Percentiles rank a stretch among this genome's conserved stretches.
These are phyloP conservation scores for Crotalus helleri DNA, from an alignment of 2,113 vertebrate species.

Conservation along the genomic window DNA sequence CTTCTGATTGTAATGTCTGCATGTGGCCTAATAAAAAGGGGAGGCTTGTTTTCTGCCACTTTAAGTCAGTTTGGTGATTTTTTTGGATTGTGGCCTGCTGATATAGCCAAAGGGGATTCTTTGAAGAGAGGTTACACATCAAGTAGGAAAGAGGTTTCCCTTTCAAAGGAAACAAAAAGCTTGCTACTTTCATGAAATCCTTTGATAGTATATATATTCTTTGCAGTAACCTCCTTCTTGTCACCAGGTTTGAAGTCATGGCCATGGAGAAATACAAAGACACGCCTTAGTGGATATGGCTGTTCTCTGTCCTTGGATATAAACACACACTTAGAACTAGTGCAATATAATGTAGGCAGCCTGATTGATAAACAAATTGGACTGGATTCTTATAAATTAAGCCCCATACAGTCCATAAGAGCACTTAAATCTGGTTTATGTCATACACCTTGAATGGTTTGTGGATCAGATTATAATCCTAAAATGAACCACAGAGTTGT, in stretches of 20 bases:
- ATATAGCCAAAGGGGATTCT: constrained; percentile 1
- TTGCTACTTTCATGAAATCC: neutral
- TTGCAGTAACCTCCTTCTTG: neutral
- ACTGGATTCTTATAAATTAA: neutral
- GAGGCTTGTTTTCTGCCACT: neutral
- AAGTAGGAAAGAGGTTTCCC: constrained; percentile 7
- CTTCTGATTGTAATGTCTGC: neutral
- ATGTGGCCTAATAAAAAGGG: neutral
- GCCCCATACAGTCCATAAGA: neutral
- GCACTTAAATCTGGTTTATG: neutral
- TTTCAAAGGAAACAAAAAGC: constrained; percentile 13
- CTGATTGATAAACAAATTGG: neutral
- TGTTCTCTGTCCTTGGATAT: neutral
- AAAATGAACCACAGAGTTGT: neutral
- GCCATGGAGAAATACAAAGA: neutral
- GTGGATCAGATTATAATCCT: neutral
- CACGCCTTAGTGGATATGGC: too few species aligned
- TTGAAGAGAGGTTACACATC: constrained; percentile 16
- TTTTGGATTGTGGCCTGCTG: neutral
- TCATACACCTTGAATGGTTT: neutral
- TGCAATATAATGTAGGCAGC: neutral
- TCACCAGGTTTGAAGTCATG: neutral
- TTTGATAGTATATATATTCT: neutral
- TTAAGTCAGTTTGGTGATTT: constrained; percentile 1
- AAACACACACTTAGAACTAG: neutral